Base-by-base conservation (phyloP, 2,113 vertebrate genomes). In the Hyperopisus bebe region DNA sequence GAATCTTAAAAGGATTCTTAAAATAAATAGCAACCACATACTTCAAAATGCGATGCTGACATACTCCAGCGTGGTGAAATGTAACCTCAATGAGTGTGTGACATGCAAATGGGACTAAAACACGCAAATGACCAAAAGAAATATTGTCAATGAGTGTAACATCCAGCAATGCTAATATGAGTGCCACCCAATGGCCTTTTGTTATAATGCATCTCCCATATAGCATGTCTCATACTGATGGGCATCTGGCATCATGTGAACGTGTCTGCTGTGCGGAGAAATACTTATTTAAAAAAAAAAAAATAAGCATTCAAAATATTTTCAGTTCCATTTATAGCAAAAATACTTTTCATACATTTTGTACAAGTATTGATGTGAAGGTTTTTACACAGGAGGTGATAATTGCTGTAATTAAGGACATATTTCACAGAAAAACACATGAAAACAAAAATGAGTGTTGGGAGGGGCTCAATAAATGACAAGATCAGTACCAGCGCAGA, bases 281-380 rank as follows among this genome's bases (percentile, higher is more conserved):
- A 44, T n/a, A 19, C 35, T 24, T n/a, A 31, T 19, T 3, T 6
- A 35, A 15, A 77, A 19, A 9, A 48, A 84, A 48, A 48, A 10
- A 55, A 87, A 55, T 2, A 53, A 44, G 21, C 17, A 24, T 44
- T 6, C 7, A 0, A 35, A 39, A 87, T 87, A 48, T 66, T 88
- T 66, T 88, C 53, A 88, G 35, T 47, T 88, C 21, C 85, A 17
- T 88, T 88, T 74, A 88, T 88, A 47, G 87, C 46, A 88, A 88
- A 88, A 88, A 88, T 88, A 88, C 39, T 88, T 88, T 88, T 74
- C 87, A 66, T 88, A 66, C 87, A 88, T 55, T 88, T 53, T 58
- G 53, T 88, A 88, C 53, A 88, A 62, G 87, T 24, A 88, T 70
- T 74, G 55, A 70, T 24, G 19, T 70, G 21, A 48, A 13, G 17